phyloP scores from a whole-genome alignment of 2,888 invertebrate species.

The Rhopalosiphum nymphaeae region DNA sequence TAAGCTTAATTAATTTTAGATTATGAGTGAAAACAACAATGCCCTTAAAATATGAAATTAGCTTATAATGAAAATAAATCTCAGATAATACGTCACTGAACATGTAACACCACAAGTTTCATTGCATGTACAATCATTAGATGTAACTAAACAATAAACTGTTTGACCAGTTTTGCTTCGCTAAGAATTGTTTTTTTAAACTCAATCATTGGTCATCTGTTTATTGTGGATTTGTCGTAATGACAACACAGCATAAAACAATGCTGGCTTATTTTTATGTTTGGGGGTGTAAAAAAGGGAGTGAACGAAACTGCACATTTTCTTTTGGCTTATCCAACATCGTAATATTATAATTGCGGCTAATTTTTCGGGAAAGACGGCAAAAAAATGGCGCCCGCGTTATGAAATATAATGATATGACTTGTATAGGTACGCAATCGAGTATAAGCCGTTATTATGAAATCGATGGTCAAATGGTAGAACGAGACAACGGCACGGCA shows the following conservation, averaged over 20 bases:
- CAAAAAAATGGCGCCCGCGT: not conserved
- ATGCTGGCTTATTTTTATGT: not conserved
- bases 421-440: constrained; percentile 62
- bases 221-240: not conserved
- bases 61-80: not conserved
- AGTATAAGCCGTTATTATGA: constrained; percentile 53
- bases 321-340: not conserved
- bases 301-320: not conserved
- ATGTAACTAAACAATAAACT: not conserved
- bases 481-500: constrained; percentile 55
- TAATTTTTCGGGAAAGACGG: not conserved
- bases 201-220: not conserved
- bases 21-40: not conserved
- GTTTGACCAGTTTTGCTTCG: not conserved
- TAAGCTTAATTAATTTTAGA: not conserved
- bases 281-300: not conserved
- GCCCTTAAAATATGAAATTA: not conserved
- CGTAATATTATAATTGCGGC: not conserved
- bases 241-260: not conserved
- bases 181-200: not conserved
- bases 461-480: constrained; percentile 61
- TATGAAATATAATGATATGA: constrained; percentile 32
- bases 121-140: not conserved
- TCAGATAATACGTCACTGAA: not conserved
- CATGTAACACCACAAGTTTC: not conserved